Conservation (phyloP, 35 echinoderm and acorn worm genomes). For the Amphiura filiformis region DNA sequence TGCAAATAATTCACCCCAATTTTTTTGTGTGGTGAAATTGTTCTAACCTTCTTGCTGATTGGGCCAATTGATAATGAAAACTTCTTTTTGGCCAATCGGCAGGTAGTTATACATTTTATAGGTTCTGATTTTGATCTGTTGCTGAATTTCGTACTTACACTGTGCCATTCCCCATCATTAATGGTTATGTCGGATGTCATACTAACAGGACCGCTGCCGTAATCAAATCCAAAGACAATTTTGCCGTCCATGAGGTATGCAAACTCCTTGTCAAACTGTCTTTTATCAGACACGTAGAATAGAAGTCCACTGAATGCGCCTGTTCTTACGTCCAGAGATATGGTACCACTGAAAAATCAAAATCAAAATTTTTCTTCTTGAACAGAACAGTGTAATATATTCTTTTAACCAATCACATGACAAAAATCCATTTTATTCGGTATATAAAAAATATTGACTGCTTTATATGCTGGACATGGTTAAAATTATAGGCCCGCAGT, state of each 20-base stretch:
- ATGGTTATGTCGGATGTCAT: slow-evolving; percentile 34
- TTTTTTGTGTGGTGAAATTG: too few relatives aligned
- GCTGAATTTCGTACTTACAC: slow-evolving; percentile 39
- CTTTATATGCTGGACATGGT: too few relatives aligned
- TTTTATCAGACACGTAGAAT: slow-evolving; percentile 48
- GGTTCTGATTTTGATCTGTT: too few relatives aligned
- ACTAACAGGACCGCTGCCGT: slow-evolving; percentile 43
- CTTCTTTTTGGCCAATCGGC: too few relatives aligned
- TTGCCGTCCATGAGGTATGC: slow-evolving; percentile 51
- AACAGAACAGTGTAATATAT: not conserved
- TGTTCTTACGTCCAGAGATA: slow-evolving; percentile 59
- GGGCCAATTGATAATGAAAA: too few relatives aligned
- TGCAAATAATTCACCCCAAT: too few relatives aligned
- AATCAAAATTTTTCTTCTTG: not conserved
- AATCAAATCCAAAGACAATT: slow-evolving; percentile 68
- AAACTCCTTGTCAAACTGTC: slow-evolving; percentile 50
- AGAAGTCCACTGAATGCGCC: slow-evolving; percentile 71
- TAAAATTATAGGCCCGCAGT: too few relatives aligned
- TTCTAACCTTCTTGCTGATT: too few relatives aligned
- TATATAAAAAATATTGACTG: too few relatives aligned
- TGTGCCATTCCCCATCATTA: slow-evolving; percentile 86
- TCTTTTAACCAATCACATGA: too few relatives aligned
- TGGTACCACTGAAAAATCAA: slow-evolving; percentile 10
- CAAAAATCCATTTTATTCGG: too few relatives aligned
- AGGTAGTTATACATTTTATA: too few relatives aligned